Percentiles rank a stretch among this genome's conserved stretches.
Conservation (phyloP, 30 jellyfish, hydroid and myxozoan genomes). For the Euphysa ruthae region DNA sequence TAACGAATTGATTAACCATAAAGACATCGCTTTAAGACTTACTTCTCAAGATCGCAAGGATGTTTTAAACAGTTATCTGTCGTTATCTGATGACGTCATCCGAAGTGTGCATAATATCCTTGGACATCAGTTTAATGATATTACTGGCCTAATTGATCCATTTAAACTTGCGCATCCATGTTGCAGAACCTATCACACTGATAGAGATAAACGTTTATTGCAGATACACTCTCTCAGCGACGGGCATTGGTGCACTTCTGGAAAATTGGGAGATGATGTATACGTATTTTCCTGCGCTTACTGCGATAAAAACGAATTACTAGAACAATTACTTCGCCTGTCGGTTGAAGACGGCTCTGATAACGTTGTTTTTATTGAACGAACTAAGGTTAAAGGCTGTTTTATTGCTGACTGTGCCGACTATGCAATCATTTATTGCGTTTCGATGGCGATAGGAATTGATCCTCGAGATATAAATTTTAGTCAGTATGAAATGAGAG, state of each 20-base stretch:
- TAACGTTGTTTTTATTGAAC: constrained; percentile 21
- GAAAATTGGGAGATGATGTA: constrained; percentile 1
- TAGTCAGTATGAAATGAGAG: constrained; percentile 18
- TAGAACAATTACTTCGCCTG: constrained; percentile 1
- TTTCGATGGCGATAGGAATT: constrained; percentile 19
- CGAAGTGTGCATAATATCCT: constrained; percentile 12
- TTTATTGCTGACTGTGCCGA: constrained; percentile 29
- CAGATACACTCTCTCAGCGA: constrained; percentile 6
- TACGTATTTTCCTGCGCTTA: constrained; percentile 18
- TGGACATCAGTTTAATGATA: constrained; percentile 25
- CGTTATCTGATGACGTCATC: constrained; percentile 14
- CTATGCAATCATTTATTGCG: constrained; percentile 23
- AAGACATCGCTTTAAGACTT: constrained; percentile 9
- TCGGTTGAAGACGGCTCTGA: constrained; percentile 6
- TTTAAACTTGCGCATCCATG: neutral
- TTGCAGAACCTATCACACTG: neutral
- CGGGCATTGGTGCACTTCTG: constrained; percentile 40
- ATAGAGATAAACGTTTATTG: neutral
- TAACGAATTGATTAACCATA: constrained; percentile 8
- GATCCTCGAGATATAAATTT: constrained; percentile 25
- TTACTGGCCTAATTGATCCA: constrained; percentile 18
- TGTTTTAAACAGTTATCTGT: neutral
- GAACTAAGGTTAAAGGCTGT: too few relatives aligned
- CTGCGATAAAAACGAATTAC: constrained; percentile 12
- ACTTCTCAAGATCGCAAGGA: neutral